Evolutionary conservation across 2,113 vertebrate genomes (phyloP), one percentile per base, ranked within the genome.

Genomic region (Aplodontia rufa): DNA sequence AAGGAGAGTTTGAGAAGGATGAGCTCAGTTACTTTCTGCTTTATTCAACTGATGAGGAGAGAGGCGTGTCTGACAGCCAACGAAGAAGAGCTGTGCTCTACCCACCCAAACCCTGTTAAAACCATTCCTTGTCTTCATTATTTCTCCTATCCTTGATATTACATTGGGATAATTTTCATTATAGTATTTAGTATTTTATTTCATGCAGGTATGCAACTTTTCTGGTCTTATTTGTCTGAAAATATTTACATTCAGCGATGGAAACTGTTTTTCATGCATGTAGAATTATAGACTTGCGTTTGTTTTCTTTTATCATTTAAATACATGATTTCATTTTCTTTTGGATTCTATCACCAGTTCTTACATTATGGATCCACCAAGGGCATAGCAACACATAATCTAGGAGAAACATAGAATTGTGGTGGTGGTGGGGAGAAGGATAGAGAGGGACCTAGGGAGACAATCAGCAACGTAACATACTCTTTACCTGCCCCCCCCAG

Each of bases 301-400:
- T 51, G 60, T 66, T 93, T 80, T 53, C 22, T 90, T 35, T 53
- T 81, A 68, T 64, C 37, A 75, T 32, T 88, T 88, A 91, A 62
- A 66, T 66, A 69, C 19, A 75, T 37, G 68, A 30, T 88, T 96
- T 93, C 37, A 91, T 76, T 62, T 85, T 64, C 49, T 87, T 53
- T 35, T 55, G 32, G 17, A 40, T 79, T 72, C 71, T 45, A 12
- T 22, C 83, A 35, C 9, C 35, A 72, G 62, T 74, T 79, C 40
- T 80, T 88, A 53, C 17, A 30, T 80, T 80, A n/a, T n/a, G n/a
- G n/a, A n/a, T n/a, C n/a, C n/a, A n/a, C n/a, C n/a, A n/a, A n/a
- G n/a, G n/a, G 51, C 51, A 53, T 53, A 53, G 51, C 51, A 53
- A 53, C n/a, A n/a, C n/a, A n/a, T n/a, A n/a, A n/a, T n/a, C n/a